Conservation (phyloP, 2,113 vertebrate species). For the Saiga tatarica region DNA sequence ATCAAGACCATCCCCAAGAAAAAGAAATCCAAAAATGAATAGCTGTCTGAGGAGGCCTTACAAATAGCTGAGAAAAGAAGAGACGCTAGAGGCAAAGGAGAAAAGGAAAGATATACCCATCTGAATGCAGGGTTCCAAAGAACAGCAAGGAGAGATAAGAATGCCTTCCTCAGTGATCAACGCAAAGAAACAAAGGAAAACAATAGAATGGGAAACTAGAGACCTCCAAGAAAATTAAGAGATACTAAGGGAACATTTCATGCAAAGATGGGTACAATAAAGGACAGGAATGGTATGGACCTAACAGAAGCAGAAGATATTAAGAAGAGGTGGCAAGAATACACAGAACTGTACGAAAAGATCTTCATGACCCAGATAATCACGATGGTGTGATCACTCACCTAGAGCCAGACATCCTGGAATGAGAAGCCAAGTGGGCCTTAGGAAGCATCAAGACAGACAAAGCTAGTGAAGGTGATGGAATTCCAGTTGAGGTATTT, state of each 20-base stretch:
- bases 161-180: not conserved
- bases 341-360: not conserved
- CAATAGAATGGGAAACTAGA: not conserved
- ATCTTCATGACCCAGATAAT: not conserved
- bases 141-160: not conserved
- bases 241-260: not conserved
- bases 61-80: not conserved
- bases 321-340: not conserved
- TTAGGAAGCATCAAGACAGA: not conserved
- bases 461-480: not conserved
- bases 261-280: not conserved
- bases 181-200: not conserved
- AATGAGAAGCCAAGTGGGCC: not conserved
- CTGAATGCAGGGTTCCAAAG: not conserved
- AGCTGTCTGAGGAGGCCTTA: not conserved
- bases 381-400: not conserved
- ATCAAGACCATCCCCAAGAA: not conserved
- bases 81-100: not conserved
- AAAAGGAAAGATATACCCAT: not conserved
- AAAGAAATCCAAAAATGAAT: not conserved
- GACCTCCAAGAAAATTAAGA: not conserved
- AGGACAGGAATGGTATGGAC: not conserved
- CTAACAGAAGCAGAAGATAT: not conserved
- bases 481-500: not conserved
- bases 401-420: not conserved